Evolutionary conservation across 1,140 invertebrate genomes (phyloP).

Genomic region (Bursaphelenchus mucronatus): DNA sequence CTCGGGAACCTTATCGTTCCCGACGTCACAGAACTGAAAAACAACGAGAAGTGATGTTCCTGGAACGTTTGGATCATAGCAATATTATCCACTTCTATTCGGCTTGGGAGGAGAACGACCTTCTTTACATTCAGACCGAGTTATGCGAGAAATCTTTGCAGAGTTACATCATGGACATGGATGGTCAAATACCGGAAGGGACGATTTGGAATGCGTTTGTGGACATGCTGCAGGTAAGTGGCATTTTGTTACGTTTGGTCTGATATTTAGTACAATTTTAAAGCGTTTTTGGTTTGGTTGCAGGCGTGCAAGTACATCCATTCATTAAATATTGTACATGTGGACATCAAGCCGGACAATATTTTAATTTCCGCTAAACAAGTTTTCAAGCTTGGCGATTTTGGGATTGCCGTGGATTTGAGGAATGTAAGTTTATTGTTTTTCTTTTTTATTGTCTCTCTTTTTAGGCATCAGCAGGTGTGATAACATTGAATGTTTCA

Average conservation of each 20-base stretch:
- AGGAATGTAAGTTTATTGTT: slow-evolving; percentile 31
- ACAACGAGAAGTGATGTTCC: slow-evolving; percentile 30
- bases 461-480: slow-evolving; percentile 10
- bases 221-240: slow-evolving; percentile 62
- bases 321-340: slow-evolving; percentile 69
- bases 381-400: slow-evolving; percentile 72
- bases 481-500: slow-evolving; percentile 20
- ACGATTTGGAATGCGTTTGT: slow-evolving; percentile 65
- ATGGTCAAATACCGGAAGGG: slow-evolving; percentile 64
- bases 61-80: slow-evolving; percentile 63
- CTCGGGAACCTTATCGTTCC: slow-evolving; percentile 24
- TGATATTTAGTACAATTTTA: neutral
- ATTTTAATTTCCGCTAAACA: slow-evolving; percentile 68
- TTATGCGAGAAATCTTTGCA: slow-evolving; percentile 67
- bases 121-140: slow-evolving; percentile 73
- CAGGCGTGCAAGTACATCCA: slow-evolving; percentile 68
- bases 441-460: slow-evolving; percentile 1
- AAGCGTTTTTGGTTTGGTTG: slow-evolving; percentile 59
- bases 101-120: slow-evolving; percentile 73
- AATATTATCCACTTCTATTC: slow-evolving; percentile 70
- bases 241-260: neutral
- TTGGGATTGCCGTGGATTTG: slow-evolving; percentile 71
- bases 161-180: slow-evolving; percentile 56
- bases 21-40: slow-evolving; percentile 26
- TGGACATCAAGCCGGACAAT: slow-evolving; percentile 76